Conservation (phyloP, 1,140 invertebrate genomes). For the Heliconius nattereri region DNA sequence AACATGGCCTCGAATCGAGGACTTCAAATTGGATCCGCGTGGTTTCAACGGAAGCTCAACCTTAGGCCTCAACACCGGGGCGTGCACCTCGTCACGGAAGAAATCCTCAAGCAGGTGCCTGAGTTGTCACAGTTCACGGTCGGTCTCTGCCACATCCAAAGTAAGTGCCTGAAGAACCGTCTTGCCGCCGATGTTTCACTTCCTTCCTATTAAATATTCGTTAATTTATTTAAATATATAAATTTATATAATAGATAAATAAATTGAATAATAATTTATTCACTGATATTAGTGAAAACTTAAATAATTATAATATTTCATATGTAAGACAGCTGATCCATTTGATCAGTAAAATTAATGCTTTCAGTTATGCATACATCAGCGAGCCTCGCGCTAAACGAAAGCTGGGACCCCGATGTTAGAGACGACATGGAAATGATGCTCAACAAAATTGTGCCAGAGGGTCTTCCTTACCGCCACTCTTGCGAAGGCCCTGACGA, state of each 20-base stretch:
- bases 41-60: slow-evolving; percentile 98
- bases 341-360: slow-evolving; percentile 50
- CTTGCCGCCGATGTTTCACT: slow-evolving; percentile 66
- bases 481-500: slow-evolving; percentile 98
- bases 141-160: slow-evolving; percentile 97
- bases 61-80: slow-evolving; percentile 96
- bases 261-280: background rate
- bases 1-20: slow-evolving; percentile 93
- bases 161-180: slow-evolving; percentile 84
- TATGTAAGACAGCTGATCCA: slow-evolving; percentile 53
- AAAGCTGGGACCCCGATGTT: slow-evolving; percentile 98
- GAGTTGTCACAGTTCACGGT: slow-evolving; percentile 96
- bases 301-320: slow-evolving; percentile 7
- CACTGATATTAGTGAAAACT: background rate
- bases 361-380: slow-evolving; percentile 96
- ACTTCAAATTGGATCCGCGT: slow-evolving; percentile 95
- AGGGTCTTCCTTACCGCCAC: slow-evolving; percentile 96
- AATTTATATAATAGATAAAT: background rate
- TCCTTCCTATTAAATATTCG: slow-evolving; percentile 44
- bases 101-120: slow-evolving; percentile 95
- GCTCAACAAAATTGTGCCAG: slow-evolving; percentile 98
- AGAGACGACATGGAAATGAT: slow-evolving; percentile 99
- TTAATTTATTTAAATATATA: slow-evolving; percentile 16
- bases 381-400: slow-evolving; percentile 97
- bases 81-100: slow-evolving; percentile 96